A percentile compares a stretch with the other conserved stretches of the same genome.
phyloP scores from a whole-genome alignment of 2,797 vertebrate species.

The Taeniopygia guttata region DNA sequence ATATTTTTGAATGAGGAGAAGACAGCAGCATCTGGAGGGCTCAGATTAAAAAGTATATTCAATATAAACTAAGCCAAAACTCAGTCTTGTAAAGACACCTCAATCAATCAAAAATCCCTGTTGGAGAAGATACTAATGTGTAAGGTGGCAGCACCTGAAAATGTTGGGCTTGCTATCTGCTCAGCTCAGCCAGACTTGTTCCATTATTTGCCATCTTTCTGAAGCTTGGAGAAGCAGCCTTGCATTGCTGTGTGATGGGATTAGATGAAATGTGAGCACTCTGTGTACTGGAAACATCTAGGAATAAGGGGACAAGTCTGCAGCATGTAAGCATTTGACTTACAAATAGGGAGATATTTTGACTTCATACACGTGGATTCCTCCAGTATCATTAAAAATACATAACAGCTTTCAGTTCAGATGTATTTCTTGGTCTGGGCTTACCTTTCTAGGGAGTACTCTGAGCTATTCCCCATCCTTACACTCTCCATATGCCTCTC shows the following conservation, averaged over 20 bases:
- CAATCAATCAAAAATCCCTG: not conserved
- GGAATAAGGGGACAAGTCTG: not conserved
- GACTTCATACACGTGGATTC: not conserved
- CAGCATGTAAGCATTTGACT: not conserved
- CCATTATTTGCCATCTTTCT: not conserved
- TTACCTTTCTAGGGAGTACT: not conserved
- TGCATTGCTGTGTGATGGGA: not conserved
- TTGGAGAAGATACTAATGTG: not conserved
- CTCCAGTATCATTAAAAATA: not conserved
- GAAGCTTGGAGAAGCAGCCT: not conserved
- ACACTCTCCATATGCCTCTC: accelerated
- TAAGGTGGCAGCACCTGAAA: not conserved
- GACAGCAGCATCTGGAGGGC: conserved; percentile 38
- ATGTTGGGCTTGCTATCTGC: not conserved
- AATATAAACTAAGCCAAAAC: conserved; percentile 9
- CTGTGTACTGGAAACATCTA: not conserved
- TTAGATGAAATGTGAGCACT: not conserved
- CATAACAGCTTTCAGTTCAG: not conserved
- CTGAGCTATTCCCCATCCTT: not conserved
- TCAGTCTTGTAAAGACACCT: not conserved
- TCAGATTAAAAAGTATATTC: conserved; percentile 53
- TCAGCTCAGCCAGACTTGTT: not conserved
- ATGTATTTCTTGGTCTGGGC: not conserved
- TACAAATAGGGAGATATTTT: not conserved
- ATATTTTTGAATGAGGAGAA: conserved; percentile 21